Conservation (phyloP, 2,888 invertebrate species). For the Ceraclea dissimilis region DNA sequence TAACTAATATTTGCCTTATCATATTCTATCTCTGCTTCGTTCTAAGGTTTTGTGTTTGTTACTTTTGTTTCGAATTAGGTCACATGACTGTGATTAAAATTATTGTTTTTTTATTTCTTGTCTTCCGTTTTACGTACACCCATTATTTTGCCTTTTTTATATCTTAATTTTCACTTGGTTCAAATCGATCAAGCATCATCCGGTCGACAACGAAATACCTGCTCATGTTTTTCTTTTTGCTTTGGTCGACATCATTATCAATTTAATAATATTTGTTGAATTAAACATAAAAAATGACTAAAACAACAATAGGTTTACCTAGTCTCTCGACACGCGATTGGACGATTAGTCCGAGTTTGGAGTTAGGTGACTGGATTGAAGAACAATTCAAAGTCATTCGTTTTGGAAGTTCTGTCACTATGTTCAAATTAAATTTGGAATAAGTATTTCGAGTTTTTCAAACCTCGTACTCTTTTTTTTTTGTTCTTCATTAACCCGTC, state of each 20-base stretch:
- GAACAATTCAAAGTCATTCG: not conserved
- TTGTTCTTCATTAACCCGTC: not conserved
- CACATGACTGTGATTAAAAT: too few relatives aligned
- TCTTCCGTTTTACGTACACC: too few relatives aligned
- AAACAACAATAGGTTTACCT: not conserved
- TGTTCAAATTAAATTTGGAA: not conserved
- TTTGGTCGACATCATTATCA: not conserved
- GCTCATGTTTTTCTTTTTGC: not conserved
- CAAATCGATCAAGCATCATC: too few relatives aligned
- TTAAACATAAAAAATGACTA: not conserved
- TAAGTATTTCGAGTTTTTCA: not conserved
- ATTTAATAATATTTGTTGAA: not conserved
- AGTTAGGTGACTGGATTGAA: not conserved
- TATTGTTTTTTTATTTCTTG: too few relatives aligned
- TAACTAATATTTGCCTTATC: too few relatives aligned
- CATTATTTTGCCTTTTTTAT: too few relatives aligned
- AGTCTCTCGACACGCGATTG: not conserved
- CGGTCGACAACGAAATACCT: not conserved
- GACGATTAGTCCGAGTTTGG: not conserved
- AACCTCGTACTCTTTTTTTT: not conserved
- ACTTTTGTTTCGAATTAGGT: too few relatives aligned
- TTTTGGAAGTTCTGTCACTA: not conserved
- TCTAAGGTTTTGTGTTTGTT: too few relatives aligned
- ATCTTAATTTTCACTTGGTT: too few relatives aligned
- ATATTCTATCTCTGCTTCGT: too few relatives aligned